Evolutionary conservation across 2,113 vertebrate species (phyloP), one percentile per base, ranked within the genome.

Genomic region (Origma solitaria): DNA sequence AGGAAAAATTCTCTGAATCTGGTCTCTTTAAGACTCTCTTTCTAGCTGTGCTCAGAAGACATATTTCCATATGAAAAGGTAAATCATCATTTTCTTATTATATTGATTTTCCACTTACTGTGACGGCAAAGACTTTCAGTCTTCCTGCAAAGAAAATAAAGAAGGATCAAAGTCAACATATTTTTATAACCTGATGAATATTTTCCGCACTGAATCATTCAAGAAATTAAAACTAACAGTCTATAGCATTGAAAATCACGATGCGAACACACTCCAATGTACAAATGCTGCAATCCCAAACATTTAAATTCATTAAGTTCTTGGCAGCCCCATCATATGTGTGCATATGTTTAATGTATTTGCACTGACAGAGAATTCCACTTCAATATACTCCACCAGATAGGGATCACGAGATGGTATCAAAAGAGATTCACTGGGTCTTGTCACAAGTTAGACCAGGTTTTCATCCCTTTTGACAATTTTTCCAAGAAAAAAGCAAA

Each of bases 21-120:
- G 6, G 7, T 85, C 72, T 87, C n/a, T 80, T 88, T 56, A 87
- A 94, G 19, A 10, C 22, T 37, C 11, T 75, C 45, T 66, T 85
- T 60, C 84, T 85, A 37, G 22, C 56, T 85, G 75, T 1, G 6
- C 19, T 92, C 65, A 86, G 60, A 90, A 90, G 72, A 84, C 1
- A 2, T 60, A 95, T 95, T 97, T 94, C 62, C 87, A 88, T 69
- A 93, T 91, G 54, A 96, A 97, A 97, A 92, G 70, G 62, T 78
- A 94, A 95, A 97, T 92, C 70, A 96, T 68, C 3, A 18, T 93
- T 97, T 96, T 92, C 92, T 94, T 94, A 90, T 92, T 94, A 92
- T 93, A 85, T 71, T 94, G 78, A 91, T 95, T 96, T 97, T 97
- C 64, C 84, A 92, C 73, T 93, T 92, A 89, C 33, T 82, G 44